phyloP scores from a whole-genome alignment of 1,140 invertebrate species.

The Nomia melanderi region DNA sequence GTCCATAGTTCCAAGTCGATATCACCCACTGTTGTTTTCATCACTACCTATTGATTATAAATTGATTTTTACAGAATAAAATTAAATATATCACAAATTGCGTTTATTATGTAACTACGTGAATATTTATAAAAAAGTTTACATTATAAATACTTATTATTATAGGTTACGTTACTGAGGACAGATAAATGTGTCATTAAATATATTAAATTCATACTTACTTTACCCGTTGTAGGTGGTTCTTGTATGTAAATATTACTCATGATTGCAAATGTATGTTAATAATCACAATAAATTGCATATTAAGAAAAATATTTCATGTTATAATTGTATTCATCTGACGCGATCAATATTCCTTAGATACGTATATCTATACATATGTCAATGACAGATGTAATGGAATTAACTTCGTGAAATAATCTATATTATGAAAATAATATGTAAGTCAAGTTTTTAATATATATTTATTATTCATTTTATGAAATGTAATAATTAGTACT shows the following conservation, averaged over 20 bases:
- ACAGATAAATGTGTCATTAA: background rate
- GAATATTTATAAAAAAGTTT: constrained; percentile 34
- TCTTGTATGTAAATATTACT: constrained; percentile 98
- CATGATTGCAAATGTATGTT: constrained; percentile 79
- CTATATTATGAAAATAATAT: background rate
- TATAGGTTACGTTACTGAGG: constrained; percentile 22
- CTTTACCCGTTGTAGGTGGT: constrained; percentile 96
- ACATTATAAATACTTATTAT: constrained; percentile 22
- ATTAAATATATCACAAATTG: constrained; percentile 19
- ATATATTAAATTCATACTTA: constrained; percentile 76
- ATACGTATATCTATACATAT: background rate
- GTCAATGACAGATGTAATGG: background rate
- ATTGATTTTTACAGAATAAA: constrained; percentile 58
- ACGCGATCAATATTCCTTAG: background rate
- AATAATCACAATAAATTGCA: background rate
- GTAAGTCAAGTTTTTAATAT: background rate
- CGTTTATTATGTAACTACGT: background rate
- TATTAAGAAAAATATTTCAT: constrained; percentile 3
- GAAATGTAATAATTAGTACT: background rate
- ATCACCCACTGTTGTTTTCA: constrained; percentile 96
- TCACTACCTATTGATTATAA: constrained; percentile 86
- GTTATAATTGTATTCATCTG: background rate
- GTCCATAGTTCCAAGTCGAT: constrained; percentile 99
- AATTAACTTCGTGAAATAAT: background rate
- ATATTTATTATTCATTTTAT: background rate